Base-by-base conservation (phyloP, 1,140 invertebrate genomes). In the Hycleus cichorii region DNA sequence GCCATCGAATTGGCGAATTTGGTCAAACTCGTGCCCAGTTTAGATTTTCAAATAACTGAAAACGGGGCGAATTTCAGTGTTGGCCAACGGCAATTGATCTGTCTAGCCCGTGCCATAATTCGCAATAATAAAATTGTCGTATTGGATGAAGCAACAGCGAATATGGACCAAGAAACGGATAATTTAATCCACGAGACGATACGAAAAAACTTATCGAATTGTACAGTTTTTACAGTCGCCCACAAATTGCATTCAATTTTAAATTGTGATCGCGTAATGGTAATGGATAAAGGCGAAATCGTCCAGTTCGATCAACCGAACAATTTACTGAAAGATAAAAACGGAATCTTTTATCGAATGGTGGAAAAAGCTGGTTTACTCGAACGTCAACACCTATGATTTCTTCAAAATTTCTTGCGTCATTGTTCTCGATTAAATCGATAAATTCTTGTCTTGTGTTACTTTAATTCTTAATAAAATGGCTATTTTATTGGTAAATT, bases 221-320 rank as follows among this genome's bases (percentile, higher is more conserved):
- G 82, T 58, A 91, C 88, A 0, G 85, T 90, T 9, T 70, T 91
- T 4, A 88, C 56, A 87, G 90, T 93, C 63, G 89, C 90, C 5
- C 89, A 92, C 74, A 77, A 89, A 43, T 72, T 92, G 4, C 85
- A 91, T 62, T 91, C 89, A 0, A 86, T 93, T 40, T 86, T 93
- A 81, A 88, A 92, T 67, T 86, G 80, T 57, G 85, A 86, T 64
- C 77, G 81, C 56, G 80, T 91, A 50, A 75, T 91, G 64, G 86
- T 89, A 0, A 83, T 91, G 78, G 82, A 86, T 68, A 78, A 76
- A 9, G 83, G 83, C n/a, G 69, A 74, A 58, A 74, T 82, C 63
- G 75, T 79, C 44, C 84, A 93, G 74, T 90, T 85, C 71, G 88
- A 88, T 63, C 80, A 82, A 59, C 89, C 90, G 0, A 74, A 83